These are phyloP conservation scores for Carettochelys insculpta DNA, from an alignment of 2,113 vertebrate genomes.

Conservation along the genomic window DNA sequence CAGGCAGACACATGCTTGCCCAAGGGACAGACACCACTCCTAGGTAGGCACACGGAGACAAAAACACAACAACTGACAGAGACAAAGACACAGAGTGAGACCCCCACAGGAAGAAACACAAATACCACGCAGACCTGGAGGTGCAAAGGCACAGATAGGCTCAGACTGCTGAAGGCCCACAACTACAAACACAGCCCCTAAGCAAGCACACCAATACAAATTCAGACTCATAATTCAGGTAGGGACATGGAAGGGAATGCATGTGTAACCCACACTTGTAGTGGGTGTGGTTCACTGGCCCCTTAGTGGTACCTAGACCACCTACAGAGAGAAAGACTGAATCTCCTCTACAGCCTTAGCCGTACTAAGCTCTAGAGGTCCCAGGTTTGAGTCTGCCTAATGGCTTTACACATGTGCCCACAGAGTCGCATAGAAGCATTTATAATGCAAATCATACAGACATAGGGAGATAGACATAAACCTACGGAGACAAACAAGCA, in stretches of 20 bases:
- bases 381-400: too few relatives aligned
- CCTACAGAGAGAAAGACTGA: too few relatives aligned
- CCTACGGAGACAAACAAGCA: fast-evolving
- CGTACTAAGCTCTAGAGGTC: too few relatives aligned
- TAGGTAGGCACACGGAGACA: not conserved
- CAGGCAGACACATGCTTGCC: fast-evolving
- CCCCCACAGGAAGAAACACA: not conserved
- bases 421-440: fast-evolving
- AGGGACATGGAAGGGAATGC: too few relatives aligned
- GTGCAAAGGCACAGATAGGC: not conserved
- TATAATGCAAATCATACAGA: not conserved
- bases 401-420: fast-evolving
- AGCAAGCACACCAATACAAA: fast-evolving
- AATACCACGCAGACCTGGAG: fast-evolving
- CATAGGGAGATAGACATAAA: fast-evolving
- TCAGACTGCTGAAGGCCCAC: not conserved
- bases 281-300: too few relatives aligned
- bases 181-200: not conserved
- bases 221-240: not conserved
- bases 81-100: fast-evolving
- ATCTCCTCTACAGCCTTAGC: too few relatives aligned
- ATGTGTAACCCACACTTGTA: too few relatives aligned
- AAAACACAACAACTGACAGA: not conserved
- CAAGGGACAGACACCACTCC: not conserved
- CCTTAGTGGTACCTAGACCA: too few relatives aligned